Base-by-base conservation (phyloP, 2,888 invertebrate species). In the Parthenolecanium corni region DNA sequence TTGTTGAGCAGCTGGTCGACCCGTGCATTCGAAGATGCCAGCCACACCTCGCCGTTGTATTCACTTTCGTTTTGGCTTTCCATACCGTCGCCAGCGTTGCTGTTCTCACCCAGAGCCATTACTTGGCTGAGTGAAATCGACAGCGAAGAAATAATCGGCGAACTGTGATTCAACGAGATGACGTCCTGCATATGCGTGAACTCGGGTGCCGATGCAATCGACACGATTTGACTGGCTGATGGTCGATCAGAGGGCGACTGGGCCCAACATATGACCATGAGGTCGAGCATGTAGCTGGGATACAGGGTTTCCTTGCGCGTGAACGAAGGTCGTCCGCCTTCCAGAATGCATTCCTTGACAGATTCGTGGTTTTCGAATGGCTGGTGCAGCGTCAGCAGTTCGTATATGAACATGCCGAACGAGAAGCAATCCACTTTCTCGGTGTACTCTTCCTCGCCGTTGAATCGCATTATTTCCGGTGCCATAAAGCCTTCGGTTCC, bases 401-500 rank as follows among this genome's bases (percentile, higher is more conserved):
- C 97, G 74, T 96, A 98, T 68, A 97, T 79, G 72, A 97, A 87
- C 96, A 98, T 97, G 18, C 96, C 97, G 76, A 94, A 97, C 0
- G 97, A 97, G 75, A 97, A 98, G 68, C 95, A 94, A 73, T 98
- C 97, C 3, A 61, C 89, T 80, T 97, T 97, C 71, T 96, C 95
- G 0, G 95, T 97, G 70, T 98, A 98, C 70, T 96, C 95, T 73
- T 96, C 95, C 73, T 97, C 97, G 0, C 98, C 98, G 73, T 96
- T 97, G 74, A 93, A 95, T 52, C 92, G 81, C 79, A 97, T 91
- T 67, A 98, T 97, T 78, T 98, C 97, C 0, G 97, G 98, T 2
- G 97, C 98, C 91, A 98, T 98, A 74, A 96, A 98, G 0, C 97
- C 97, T 75, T 95, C 94, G 0, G 98, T 98, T 1, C 98, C 97